phyloP scores from a whole-genome alignment of 2,888 invertebrate genomes.

The Tenodera sinensis region DNA sequence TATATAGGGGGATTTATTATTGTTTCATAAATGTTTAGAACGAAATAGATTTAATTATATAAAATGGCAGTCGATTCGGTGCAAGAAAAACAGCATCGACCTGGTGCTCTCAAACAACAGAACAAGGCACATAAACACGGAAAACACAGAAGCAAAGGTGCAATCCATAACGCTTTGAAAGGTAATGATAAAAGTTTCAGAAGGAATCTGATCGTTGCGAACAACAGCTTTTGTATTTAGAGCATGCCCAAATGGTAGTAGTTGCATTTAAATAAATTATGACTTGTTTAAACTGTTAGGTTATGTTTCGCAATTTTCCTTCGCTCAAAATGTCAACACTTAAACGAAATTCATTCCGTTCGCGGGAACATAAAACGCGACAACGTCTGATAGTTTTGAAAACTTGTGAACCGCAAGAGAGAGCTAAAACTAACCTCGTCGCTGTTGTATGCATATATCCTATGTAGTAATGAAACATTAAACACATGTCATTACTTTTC shows the following conservation, averaged over 20 bases:
- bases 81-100: constrained; percentile 60
- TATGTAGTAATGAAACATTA: background rate
- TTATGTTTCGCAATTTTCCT: background rate
- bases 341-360: too few species aligned
- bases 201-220: background rate
- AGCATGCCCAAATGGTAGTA: background rate
- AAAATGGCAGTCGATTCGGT: constrained; percentile 37
- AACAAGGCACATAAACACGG: constrained; percentile 94
- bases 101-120: constrained; percentile 85
- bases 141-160: constrained; percentile 87
- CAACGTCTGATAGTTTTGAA: too few species aligned
- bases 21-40: too few species aligned
- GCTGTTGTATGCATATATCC: too few species aligned
- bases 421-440: too few species aligned
- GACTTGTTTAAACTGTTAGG: background rate
- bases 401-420: too few species aligned
- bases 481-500: constrained; percentile 18
- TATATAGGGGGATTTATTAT: too few species aligned
- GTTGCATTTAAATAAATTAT: too few species aligned
- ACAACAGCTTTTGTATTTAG: background rate
- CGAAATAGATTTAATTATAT: background rate
- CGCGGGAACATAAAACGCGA: too few species aligned
- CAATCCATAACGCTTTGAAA: constrained; percentile 71
- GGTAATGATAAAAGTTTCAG: constrained; percentile 53
- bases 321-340: too few species aligned